Evolutionary conservation across 2,113 vertebrate species (phyloP), one percentile per base, ranked within the genome.

Genomic region (Hyperopisus bebe): DNA sequence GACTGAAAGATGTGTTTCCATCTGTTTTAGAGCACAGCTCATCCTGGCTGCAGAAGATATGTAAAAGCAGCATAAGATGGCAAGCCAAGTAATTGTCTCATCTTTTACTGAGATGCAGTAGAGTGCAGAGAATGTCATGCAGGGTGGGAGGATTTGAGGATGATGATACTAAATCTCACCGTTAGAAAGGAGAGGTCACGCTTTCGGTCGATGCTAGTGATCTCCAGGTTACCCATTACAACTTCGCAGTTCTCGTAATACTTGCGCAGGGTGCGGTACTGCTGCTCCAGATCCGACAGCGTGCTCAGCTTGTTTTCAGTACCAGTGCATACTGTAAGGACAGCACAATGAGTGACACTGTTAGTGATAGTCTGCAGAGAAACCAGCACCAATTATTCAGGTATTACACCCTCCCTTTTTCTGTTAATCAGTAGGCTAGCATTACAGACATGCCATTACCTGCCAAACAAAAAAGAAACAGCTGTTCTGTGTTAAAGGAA

Each of bases 191-290:
- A 98, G 92, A 99, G 98, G 94, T 99, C 96, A 19, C 97, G 95
- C 93, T 97, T 98, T 94, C 97, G 98, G 93, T 98, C 98, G 0
- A 99, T 99, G 96, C 97, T 99, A 90, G 98, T 99, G 95, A 99
- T 99, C 95, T 99, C 98, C 88, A 99, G 96, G 96, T 99, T 99
- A 58, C 98, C 98, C 98, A 99, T 99, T 53, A 99, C 98, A 0
- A 99, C 98, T 94, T 99, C 98, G 0, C 98, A 99, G 95, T 98
- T 99, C 92, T 99, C 98, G 91, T 99, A 99, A 95, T 98, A 98
- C 92, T 99, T 99, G 92, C 97, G 97, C 92, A 99, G 94, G 80
- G 97, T 98, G 70, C 97, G 97, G 90, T 99, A 99, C 94, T 99
- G 98, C 94, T 99, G 98, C 90, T 99, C 98, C 94, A 98, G 95